Percentiles rank a stretch among this genome's conserved stretches.
phyloP scores from a whole-genome alignment of 2,888 invertebrate species.

The Tinea trinotella region DNA sequence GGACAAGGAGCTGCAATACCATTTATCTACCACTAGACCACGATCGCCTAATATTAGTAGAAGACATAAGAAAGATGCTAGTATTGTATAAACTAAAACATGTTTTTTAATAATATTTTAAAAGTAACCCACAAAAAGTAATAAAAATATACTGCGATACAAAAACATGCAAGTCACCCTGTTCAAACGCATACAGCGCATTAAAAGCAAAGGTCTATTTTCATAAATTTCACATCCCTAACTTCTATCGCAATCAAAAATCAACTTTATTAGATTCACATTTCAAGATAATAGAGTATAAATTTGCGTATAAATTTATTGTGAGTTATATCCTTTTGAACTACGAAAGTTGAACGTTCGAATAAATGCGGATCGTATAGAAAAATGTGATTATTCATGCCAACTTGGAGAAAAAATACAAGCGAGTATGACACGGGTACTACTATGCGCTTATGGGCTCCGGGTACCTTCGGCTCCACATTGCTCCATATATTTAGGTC shows the following conservation, averaged over 20 bases:
- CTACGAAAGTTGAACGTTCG: slow-evolving; percentile 31
- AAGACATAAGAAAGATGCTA: too few species aligned
- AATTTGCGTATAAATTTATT: background rate
- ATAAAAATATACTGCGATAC: slow-evolving; percentile 62
- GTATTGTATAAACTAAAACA: background rate
- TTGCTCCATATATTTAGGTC: background rate
- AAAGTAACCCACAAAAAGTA: slow-evolving; percentile 44
- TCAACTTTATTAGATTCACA: slow-evolving; percentile 34
- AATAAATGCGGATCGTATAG: slow-evolving; percentile 65
- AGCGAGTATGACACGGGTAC: slow-evolving; percentile 46
- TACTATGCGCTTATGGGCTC: slow-evolving; percentile 21
- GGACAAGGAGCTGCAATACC: too few species aligned
- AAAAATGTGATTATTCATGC: slow-evolving; percentile 71
- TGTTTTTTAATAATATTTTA: slow-evolving; percentile 17
- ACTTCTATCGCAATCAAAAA: slow-evolving; percentile 35
- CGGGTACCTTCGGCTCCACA: background rate
- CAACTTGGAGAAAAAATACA: slow-evolving; percentile 63
- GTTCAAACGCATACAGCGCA: slow-evolving; percentile 37
- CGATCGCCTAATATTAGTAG: too few species aligned
- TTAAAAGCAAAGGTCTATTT: slow-evolving; percentile 42
- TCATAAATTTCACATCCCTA: slow-evolving; percentile 62
- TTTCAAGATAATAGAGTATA: background rate
- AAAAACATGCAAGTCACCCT: slow-evolving; percentile 63
- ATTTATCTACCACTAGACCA: too few species aligned
- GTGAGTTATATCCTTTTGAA: slow-evolving; percentile 25